A percentile compares a stretch with the other conserved stretches of the same genome.
These are phyloP conservation scores for Rousettus madagascariensis DNA, from an alignment of 2,797 vertebrate genomes.

Conservation along the genomic window DNA sequence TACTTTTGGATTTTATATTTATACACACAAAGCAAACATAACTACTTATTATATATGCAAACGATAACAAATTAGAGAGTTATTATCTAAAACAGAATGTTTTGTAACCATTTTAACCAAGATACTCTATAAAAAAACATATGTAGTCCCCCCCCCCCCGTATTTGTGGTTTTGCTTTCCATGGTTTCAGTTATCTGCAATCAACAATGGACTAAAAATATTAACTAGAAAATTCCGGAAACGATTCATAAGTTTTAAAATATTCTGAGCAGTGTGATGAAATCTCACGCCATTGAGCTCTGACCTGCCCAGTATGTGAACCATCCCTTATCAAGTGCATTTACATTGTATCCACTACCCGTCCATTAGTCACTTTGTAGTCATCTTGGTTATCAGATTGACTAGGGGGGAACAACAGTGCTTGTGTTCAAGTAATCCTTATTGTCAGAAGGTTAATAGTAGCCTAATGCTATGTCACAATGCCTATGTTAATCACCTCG, in stretches of 20 bases:
- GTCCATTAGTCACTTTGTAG: background rate
- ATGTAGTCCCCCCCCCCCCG: background rate
- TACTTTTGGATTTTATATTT: background rate
- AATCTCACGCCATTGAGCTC: background rate
- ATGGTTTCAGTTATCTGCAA: background rate
- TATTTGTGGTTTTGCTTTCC: background rate
- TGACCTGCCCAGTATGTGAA: background rate
- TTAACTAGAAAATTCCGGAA: background rate
- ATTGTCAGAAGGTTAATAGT: background rate
- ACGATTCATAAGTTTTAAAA: background rate
- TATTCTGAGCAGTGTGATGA: background rate
- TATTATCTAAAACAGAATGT: background rate
- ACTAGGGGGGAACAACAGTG: background rate
- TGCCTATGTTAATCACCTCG: background rate
- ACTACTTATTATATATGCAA: background rate
- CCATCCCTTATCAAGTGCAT: background rate
- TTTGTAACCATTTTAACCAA: background rate
- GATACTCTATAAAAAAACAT: background rate
- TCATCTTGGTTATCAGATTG: background rate
- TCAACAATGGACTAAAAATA: background rate
- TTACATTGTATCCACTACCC: background rate
- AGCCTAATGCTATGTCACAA: background rate
- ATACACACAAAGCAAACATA: background rate
- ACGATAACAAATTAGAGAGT: constrained; percentile 8
- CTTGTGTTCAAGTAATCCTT: background rate